Base-by-base conservation (phyloP, 2,888 invertebrate species). In the Euplagia quadripunctaria region DNA sequence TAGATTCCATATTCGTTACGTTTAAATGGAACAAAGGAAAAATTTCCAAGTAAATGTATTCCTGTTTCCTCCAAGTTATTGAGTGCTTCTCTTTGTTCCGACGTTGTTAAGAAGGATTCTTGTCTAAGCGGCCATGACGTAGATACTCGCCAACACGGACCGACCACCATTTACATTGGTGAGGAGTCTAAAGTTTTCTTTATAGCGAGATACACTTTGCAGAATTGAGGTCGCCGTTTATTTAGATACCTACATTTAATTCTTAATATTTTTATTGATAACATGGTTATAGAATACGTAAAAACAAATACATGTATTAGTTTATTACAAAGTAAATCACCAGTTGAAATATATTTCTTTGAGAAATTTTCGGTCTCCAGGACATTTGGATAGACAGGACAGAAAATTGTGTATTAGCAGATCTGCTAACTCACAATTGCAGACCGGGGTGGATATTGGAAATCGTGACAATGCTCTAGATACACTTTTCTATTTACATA, bases 81-180 rank as follows among this genome's bases (percentile, higher is more conserved):
- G n/a, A 65, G 64, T 58, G 49, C 41, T 64, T 65, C 68, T 51
- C 64, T 64, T 70, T 51, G 70, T 70, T 64, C n/a, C n/a, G 31
- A 17, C 17, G 16, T 51, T 41, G 6, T 41, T 67, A 12, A 14
- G 11, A 71, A 16, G 20, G 41, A 55, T 68, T 11, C 49, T 31
- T 51, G 52, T 16, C 46, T 4, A 41, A 42, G 51, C 12, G 64
- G 17, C n/a, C 41, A 52, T 68, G 58, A 71, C 71, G 41, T 64
- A 46, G 68, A 64, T 68, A 51, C 51, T 51, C 12, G 4, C 11
- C 8, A 64, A 41, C 68, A 66, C 71, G 55, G 64, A 66, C 31
- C 11, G 52, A 55, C 31, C 43, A 66, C 55, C n/a, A 46, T 43
- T 71, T n/a, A n/a, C 42, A 51, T 67, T 61, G 61, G 31, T 58